A percentile compares a stretch with the other conserved stretches of the same genome.
Conservation (phyloP, 2,113 vertebrate species). For the Coptodon bakossiorum region DNA sequence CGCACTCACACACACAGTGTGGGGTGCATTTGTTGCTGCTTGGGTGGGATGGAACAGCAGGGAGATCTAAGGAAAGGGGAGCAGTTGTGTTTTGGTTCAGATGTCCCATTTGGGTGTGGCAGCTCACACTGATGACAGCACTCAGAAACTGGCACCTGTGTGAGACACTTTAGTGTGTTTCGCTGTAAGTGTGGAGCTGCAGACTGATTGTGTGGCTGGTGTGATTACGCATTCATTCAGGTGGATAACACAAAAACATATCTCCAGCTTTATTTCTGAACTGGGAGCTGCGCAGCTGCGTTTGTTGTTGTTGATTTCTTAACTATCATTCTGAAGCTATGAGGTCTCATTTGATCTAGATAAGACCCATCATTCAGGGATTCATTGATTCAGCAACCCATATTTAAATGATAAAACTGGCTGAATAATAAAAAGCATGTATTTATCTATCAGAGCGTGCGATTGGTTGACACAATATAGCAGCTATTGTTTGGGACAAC, state of each 20-base stretch:
- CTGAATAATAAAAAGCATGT: not conserved
- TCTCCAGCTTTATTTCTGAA: not conserved
- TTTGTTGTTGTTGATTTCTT: not conserved
- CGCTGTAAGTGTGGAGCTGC: not conserved
- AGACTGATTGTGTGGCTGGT: not conserved
- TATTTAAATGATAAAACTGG: not conserved
- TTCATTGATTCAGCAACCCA: not conserved
- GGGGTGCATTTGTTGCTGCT: conserved; percentile 51
- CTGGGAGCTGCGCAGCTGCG: not conserved
- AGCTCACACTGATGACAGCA: conserved; percentile 35
- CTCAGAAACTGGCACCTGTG: conserved; percentile 22
- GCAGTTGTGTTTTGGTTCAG: conserved; percentile 61
- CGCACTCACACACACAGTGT: conserved; percentile 14
- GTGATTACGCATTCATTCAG: not conserved
- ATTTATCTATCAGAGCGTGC: not conserved
- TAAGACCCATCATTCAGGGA: not conserved
- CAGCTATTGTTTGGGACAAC: not conserved
- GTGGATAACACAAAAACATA: not conserved
- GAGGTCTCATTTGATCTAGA: not conserved
- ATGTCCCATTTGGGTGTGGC: conserved; percentile 47
- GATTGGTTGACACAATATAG: not conserved
- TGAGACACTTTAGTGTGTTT: not conserved
- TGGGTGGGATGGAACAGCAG: conserved; percentile 67
- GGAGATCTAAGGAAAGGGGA: conserved; percentile 50
- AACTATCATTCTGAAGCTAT: not conserved